Percentiles rank a stretch among this genome's conserved stretches.
These are phyloP conservation scores for Drosophila sucinea DNA, from an alignment of 1,140 invertebrate species.

Conservation along the genomic window DNA sequence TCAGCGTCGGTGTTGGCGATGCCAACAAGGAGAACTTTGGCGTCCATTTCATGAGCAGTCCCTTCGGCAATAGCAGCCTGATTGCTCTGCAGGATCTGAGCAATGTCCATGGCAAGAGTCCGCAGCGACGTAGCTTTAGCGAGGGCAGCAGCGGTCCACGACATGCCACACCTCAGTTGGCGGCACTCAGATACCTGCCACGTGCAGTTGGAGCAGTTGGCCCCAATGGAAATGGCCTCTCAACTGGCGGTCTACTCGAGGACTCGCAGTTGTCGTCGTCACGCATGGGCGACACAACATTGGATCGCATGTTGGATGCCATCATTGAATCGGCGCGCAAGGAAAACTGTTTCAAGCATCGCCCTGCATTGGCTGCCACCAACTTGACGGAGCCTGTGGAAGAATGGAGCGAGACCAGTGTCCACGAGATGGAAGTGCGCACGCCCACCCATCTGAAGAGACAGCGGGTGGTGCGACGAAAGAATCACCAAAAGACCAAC, in stretches of 20 bases:
- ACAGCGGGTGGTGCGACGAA: conserved; percentile 79
- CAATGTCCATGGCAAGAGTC: conserved; percentile 77
- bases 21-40: conserved; percentile 80
- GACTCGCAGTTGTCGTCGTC: conserved; percentile 76
- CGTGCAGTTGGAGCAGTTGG: neutral
- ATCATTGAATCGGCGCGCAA: conserved; percentile 80
- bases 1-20: conserved; percentile 28
- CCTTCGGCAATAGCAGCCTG: conserved; percentile 74
- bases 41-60: conserved; percentile 76
- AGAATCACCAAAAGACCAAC: conserved; percentile 64
- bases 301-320: conserved; percentile 81
- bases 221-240: neutral
- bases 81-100: conserved; percentile 77
- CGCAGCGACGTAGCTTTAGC: conserved; percentile 65
- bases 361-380: neutral
- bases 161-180: conserved; percentile 65
- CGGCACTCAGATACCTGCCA: conserved; percentile 58
- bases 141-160: conserved; percentile 68
- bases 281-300: conserved; percentile 78
- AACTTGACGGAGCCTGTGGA: conserved; percentile 21
- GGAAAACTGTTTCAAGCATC: conserved; percentile 61
- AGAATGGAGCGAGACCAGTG: conserved; percentile 71
- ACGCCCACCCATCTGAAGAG: conserved; percentile 78
- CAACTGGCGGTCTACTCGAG: conserved; percentile 32
- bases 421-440: conserved; percentile 82